Conservation (phyloP, 1,140 invertebrate species). For the Eriosoma lanigerum region DNA sequence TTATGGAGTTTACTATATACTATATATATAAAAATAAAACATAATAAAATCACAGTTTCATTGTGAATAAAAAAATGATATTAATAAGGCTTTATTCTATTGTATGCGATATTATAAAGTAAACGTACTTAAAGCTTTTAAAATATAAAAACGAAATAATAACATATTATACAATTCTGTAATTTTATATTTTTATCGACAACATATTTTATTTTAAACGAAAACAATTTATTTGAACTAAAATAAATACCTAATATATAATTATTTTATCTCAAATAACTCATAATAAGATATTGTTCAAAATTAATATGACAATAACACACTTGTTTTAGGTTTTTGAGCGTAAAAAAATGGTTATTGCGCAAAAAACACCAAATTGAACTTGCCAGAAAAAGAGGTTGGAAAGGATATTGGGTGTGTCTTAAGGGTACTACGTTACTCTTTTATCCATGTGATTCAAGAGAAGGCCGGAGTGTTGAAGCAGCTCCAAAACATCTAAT, state of each 20-base stretch:
- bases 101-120: background rate
- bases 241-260: too few species aligned
- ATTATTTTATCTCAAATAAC: too few species aligned
- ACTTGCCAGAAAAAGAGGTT: slow-evolving; percentile 89
- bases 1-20: background rate
- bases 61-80: background rate
- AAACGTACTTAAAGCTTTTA: background rate
- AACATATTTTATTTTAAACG: too few species aligned
- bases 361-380: slow-evolving; percentile 96
- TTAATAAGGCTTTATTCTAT: background rate
- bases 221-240: too few species aligned
- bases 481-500: slow-evolving; percentile 92
- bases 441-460: slow-evolving; percentile 94
- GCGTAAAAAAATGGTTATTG: slow-evolving; percentile 97
- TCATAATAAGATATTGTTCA: too few species aligned
- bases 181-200: too few species aligned
- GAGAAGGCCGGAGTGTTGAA: slow-evolving; percentile 86
- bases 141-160: background rate
- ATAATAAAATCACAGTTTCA: slow-evolving; percentile 17
- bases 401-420: slow-evolving; percentile 98
- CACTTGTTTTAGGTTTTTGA: slow-evolving; percentile 77
- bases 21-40: background rate
- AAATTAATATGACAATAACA: too few species aligned
- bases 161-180: too few species aligned
- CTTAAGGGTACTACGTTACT: slow-evolving; percentile 94